phyloP scores from a whole-genome alignment of 1,140 invertebrate species.

The Schlechtendalia chinensis region DNA sequence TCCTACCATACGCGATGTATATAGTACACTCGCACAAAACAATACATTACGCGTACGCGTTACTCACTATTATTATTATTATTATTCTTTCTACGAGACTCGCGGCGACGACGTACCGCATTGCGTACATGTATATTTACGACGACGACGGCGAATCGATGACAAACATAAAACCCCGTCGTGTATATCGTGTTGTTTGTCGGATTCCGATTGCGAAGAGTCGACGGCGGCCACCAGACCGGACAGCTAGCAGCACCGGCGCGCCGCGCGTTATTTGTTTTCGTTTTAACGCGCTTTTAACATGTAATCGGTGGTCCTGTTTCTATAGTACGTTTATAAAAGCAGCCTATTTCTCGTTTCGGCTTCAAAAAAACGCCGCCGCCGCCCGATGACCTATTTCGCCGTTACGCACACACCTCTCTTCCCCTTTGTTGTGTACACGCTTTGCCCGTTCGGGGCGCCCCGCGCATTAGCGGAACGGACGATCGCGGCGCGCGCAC shows the following conservation, averaged over 20 bases:
- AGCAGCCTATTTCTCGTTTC: slow-evolving; percentile 3
- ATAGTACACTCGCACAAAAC: too few species aligned
- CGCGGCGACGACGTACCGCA: background rate
- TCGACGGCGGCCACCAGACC: background rate
- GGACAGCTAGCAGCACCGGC: too few species aligned
- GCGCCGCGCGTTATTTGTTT: too few species aligned
- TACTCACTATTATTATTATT: background rate
- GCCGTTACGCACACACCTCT: background rate
- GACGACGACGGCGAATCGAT: background rate
- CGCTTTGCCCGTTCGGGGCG: background rate
- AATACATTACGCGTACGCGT: too few species aligned
- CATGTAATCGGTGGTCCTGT: slow-evolving; percentile 7
- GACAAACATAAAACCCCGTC: too few species aligned
- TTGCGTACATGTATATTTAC: background rate
- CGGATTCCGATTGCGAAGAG: background rate
- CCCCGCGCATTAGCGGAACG: slow-evolving; percentile 3
- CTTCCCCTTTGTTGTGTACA: background rate
- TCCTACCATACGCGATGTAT: too few species aligned
- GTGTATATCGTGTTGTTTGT: background rate
- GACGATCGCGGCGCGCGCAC: background rate
- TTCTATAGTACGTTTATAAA: too few species aligned
- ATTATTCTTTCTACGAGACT: background rate
- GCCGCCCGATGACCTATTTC: slow-evolving; percentile 28
- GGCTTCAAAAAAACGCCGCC: slow-evolving; percentile 5
- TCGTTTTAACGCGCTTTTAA: slow-evolving; percentile 11